These are phyloP conservation scores for Operophtera brumata DNA, from an alignment of 2,888 invertebrate species.

Conservation along the genomic window DNA sequence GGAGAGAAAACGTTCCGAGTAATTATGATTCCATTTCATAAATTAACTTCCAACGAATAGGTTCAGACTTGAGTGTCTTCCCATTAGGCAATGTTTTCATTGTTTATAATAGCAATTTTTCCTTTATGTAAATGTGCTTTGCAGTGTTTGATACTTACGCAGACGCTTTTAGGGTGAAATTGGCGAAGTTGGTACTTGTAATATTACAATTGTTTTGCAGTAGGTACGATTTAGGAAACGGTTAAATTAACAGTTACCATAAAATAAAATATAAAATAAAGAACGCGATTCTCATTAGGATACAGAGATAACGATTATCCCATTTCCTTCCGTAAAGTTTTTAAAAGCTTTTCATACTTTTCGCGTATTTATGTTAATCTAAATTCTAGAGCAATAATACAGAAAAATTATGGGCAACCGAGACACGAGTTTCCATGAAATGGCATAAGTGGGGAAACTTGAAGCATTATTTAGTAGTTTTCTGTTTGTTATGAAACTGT, in stretches of 20 bases:
- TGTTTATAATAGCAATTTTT: conserved; percentile 36
- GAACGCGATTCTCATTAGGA: conserved; percentile 41
- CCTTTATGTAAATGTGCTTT: conserved; percentile 31
- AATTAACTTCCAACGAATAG: conserved; percentile 42
- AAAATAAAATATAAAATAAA: conserved; percentile 19
- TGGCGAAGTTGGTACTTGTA: conserved; percentile 18
- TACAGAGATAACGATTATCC: conserved; percentile 47
- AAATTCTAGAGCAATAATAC: conserved; percentile 56
- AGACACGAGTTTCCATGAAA: conserved; percentile 57
- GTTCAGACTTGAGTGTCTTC: conserved; percentile 22
- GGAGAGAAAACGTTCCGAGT: conserved; percentile 30
- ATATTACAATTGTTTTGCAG: conserved; percentile 12
- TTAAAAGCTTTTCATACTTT: conserved; percentile 58
- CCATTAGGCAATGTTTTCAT: conserved; percentile 26
- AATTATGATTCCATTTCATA: conserved; percentile 44
- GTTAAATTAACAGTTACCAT: conserved; percentile 35
- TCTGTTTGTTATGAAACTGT: conserved; percentile 41
- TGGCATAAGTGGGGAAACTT: conserved; percentile 57
- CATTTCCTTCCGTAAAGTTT: conserved; percentile 49
- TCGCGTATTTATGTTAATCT: conserved; percentile 58
- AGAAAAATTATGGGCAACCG: conserved; percentile 50
- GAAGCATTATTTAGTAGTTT: conserved; percentile 58
- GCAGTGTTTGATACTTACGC: conserved; percentile 21
- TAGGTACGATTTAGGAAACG: conserved; percentile 10
- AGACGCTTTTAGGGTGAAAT: conserved; percentile 17